Evolutionary conservation across 2,888 invertebrate genomes (phyloP), one percentile per base, ranked within the genome.

Genomic region (Dascillus cervinus): DNA sequence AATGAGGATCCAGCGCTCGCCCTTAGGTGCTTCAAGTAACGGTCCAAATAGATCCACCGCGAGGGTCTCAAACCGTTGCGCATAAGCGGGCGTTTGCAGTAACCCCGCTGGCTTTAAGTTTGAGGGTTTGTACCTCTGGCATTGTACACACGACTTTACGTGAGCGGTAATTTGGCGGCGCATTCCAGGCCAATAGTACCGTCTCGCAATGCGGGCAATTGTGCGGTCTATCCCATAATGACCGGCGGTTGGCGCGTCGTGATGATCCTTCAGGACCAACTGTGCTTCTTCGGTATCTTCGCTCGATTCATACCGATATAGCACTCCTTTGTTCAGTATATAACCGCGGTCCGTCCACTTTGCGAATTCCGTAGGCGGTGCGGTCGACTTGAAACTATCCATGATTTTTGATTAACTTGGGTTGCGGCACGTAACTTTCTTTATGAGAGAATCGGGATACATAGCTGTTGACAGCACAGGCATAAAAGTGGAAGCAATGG

Each of bases 1-100:
- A 12, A 41, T 38, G 4, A 48, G 36, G 8, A 51, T 39, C 50
- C 49, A 53, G 34, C 26, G n/a, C 5, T 19, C 19, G 8, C 21
- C 3, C 21, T 32, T 10, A 27, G 13, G 10, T 24, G 29, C 9
- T 30, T 26, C 11, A 5, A 20, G 25, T n/a, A 26, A n/a, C 2
- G 32, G 14, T 25, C 29, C 29, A 11, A 29, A 29, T 1, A 29
- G 21, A 11, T 22, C 29, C 22, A 39, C 11, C 17, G 31, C 19
- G 20, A 22, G 2, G 26, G 15, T 10, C 15, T 21, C 15, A 21
- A 29, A 29, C 3, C 29, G 29, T 13, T 29, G 22, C 4, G 21
- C n/a, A 10, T 11, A 13, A 3, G 15, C 14, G n/a, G 26, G 32
- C 2, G 31, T 32, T 13, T 35, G 31, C 12, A 39, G 8, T 6